These are phyloP conservation scores for Taenioides sp. DNA, from an alignment of 2,797 vertebrate genomes.

Conservation along the genomic window DNA sequence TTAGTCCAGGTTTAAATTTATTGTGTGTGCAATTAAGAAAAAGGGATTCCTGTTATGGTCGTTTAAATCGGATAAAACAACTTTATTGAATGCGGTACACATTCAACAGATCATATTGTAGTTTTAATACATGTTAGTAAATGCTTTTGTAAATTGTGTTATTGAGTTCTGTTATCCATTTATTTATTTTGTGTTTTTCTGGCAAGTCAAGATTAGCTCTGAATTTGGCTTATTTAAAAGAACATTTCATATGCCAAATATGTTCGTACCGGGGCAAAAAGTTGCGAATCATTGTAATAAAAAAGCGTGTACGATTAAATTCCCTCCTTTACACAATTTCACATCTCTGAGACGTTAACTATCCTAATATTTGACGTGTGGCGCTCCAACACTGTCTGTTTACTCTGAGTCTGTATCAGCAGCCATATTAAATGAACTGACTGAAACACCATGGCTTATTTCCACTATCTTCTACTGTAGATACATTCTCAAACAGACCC, in stretches of 20 bases:
- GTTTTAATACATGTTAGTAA: too few species aligned
- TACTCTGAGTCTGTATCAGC: constrained; percentile 38
- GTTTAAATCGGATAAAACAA: too few species aligned
- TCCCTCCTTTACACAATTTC: background rate
- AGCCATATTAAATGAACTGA: constrained; percentile 21
- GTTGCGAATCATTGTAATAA: background rate
- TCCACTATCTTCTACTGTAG: background rate
- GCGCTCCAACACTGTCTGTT: constrained; percentile 19
- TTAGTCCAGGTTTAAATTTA: too few species aligned
- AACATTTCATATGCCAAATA: background rate
- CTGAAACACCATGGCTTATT: background rate
- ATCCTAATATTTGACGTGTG: constrained; percentile 44
- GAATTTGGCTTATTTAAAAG: background rate
- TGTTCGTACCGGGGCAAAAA: background rate
- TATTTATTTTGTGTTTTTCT: background rate
- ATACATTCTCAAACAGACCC: background rate
- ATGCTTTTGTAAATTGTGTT: too few species aligned
- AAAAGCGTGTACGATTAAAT: background rate
- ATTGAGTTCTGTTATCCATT: too few species aligned
- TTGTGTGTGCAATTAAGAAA: too few species aligned
- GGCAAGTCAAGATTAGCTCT: background rate
- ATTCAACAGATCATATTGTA: too few species aligned
- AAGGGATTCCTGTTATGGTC: too few species aligned
- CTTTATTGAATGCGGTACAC: too few species aligned
- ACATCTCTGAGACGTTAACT: constrained; percentile 14